Percentiles rank a stretch among this genome's conserved stretches.
These are phyloP conservation scores for Craterocephalus amniculus DNA, from an alignment of 2,797 vertebrate species.

Conservation along the genomic window DNA sequence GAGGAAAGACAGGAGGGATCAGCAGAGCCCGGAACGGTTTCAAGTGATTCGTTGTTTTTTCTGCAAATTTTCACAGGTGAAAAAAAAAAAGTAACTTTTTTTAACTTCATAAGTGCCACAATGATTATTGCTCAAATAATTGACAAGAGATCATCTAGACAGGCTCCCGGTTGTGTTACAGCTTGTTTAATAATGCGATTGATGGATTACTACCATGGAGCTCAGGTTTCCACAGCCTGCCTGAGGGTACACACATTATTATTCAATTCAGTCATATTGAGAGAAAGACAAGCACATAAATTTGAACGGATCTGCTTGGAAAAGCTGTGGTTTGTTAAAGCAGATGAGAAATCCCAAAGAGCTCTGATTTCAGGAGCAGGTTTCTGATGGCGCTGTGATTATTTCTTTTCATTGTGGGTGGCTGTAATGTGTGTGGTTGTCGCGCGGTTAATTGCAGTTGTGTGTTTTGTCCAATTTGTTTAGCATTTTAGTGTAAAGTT, in stretches of 20 bases:
- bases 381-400: neutral
- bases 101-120: neutral
- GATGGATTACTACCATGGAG: conserved; percentile 25
- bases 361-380: neutral
- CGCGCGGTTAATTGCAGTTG: neutral
- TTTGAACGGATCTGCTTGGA: conserved; percentile 13
- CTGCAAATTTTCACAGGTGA: too few species aligned
- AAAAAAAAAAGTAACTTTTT: neutral
- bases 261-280: conserved; percentile 24
- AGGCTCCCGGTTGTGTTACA: conserved; percentile 16
- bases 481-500: neutral
- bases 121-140: conserved; percentile 8
- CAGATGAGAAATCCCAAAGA: neutral
- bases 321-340: conserved; percentile 9
- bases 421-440: neutral
- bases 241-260: conserved; percentile 37
- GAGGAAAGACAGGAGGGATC: neutral
- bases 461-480: conserved; percentile 7
- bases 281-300: conserved; percentile 25
- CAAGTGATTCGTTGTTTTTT: neutral
- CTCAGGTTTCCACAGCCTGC: conserved; percentile 14
- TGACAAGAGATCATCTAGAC: conserved; percentile 5
- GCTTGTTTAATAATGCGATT: conserved; percentile 7
- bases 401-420: neutral
- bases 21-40: neutral